Base-by-base conservation (phyloP, 2,113 vertebrate genomes). In the Apeltes quadracus region DNA sequence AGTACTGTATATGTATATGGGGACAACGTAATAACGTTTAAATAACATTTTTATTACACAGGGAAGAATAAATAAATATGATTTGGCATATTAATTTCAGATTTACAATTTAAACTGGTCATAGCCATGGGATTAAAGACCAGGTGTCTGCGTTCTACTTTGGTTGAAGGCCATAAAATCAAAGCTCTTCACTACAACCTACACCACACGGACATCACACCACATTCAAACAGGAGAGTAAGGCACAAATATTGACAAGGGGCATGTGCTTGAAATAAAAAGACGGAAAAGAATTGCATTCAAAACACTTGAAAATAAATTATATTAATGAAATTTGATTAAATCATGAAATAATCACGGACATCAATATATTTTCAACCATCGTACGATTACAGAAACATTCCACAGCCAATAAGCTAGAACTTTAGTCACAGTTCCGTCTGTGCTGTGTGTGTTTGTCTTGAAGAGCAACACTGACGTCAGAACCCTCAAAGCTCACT, bases 211-310 rank as follows among this genome's bases (percentile, higher is more conserved):
- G 63, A 87, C 76, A 65, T 34, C 76, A 69, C 81, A 79, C 77
- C 61, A 85, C 83, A 87, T 85, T 84, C 80, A 87, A 77, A 88
- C 82, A 65, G 81, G 68, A 86, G 71, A 65, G 89, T 93, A 94
- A 94, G 93, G 93, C 93, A 94, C 93, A 90, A 79, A 86, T 79
- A 91, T 74, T 48, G 73, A 84, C 79, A 23, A 82, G 39, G 46
- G 77, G 79, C 81, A 68, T 82, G 75, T 82, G 75, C 75, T 75
- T 78, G 18, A 54, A 13, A 14, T 14, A 53, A 25, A 1, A 15
- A 53, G 8, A 72, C 1, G 7, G 4, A 23, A 59, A 80, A 50
- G 0, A 81, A 76, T 68, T 25, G 53, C 67, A 82, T 75, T 62
- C 55, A 11, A 59, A 85, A 61, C 81, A 76, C 71, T 76, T 79